phyloP scores from a whole-genome alignment of 2,888 invertebrate genomes.

The Eucera pruinosa region DNA sequence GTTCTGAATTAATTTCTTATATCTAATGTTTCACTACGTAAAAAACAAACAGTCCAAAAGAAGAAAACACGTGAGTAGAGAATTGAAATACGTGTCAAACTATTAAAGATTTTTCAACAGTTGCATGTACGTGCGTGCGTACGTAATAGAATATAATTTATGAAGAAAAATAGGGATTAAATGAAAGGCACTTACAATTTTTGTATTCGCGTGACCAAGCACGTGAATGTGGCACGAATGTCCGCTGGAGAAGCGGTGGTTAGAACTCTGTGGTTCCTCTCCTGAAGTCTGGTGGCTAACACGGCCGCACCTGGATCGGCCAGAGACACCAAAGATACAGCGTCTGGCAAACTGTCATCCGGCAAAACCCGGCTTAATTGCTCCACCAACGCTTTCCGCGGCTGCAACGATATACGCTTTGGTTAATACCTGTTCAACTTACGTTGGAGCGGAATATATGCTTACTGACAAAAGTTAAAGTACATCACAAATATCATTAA shows the following conservation, averaged over 20 bases:
- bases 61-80: too few relatives aligned
- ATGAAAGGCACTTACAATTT: conserved; percentile 96
- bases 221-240: conserved; percentile 92
- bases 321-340: conserved; percentile 91
- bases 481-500: too few relatives aligned
- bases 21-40: too few relatives aligned
- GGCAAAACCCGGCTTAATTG: conserved; percentile 92
- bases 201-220: conserved; percentile 93
- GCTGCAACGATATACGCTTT: conserved; percentile 84
- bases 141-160: too few relatives aligned
- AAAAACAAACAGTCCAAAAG: too few relatives aligned
- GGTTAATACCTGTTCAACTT: conserved; percentile 1
- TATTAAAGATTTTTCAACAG: too few relatives aligned
- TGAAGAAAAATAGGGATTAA: too few relatives aligned
- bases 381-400: conserved; percentile 91
- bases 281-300: conserved; percentile 89
- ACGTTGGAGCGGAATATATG: background rate
- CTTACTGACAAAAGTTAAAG: too few relatives aligned
- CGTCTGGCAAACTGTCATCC: conserved; percentile 93
- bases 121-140: too few relatives aligned
- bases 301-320: conserved; percentile 88
- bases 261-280: conserved; percentile 89
- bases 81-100: too few relatives aligned
- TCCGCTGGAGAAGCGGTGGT: conserved; percentile 92
- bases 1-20: too few relatives aligned